Conservation (phyloP, 2,888 invertebrate genomes). For the Carabus problematicus region DNA sequence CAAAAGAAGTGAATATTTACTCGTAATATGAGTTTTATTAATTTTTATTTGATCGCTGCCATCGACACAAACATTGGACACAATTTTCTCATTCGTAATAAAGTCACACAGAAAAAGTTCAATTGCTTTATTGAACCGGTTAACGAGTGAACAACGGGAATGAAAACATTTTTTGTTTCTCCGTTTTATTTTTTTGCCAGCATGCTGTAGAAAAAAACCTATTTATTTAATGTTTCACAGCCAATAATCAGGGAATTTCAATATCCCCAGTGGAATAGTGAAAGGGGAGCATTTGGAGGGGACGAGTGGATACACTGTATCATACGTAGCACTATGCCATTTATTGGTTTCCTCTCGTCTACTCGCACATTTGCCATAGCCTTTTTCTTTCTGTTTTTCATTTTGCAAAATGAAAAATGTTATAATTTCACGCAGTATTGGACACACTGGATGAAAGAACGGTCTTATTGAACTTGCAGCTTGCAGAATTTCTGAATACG, state of each 20-base stretch:
- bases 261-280: conserved; percentile 19
- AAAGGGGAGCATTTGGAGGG: neutral
- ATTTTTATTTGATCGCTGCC: no score
- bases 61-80: no score
- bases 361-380: neutral
- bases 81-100: no score
- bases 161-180: neutral
- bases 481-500: conserved; percentile 36
- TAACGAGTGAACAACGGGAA: neutral
- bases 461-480: conserved; percentile 26
- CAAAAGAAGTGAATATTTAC: no score
- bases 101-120: neutral
- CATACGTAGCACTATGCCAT: conserved; percentile 23
- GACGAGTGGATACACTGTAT: neutral
- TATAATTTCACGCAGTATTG: conserved; percentile 42
- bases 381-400: conserved; percentile 24
- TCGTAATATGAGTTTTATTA: no score
- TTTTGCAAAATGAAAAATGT: conserved; percentile 40
- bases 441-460: conserved; percentile 36
- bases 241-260: conserved; percentile 33
- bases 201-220: conserved; percentile 1
- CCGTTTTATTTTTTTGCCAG: neutral
- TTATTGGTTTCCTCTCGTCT: conserved; percentile 35
- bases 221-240: conserved; percentile 27
- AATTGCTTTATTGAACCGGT: conserved; percentile 3